A percentile compares a stretch with the other conserved stretches of the same genome.
These are phyloP conservation scores for Ochropacha duplaris DNA, from an alignment of 2,888 invertebrate genomes.

Conservation along the genomic window DNA sequence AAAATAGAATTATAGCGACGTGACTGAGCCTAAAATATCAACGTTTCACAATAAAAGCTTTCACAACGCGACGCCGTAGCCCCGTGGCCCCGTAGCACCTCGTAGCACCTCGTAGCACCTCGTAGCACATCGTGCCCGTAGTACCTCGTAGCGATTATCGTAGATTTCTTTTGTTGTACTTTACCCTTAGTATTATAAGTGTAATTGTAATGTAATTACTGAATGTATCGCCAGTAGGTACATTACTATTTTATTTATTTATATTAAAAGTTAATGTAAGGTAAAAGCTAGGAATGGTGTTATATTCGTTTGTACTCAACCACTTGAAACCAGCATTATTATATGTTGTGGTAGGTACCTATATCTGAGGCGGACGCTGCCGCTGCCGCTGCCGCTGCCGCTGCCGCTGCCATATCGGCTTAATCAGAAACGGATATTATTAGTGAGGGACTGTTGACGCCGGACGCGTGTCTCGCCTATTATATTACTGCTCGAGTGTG, in stretches of 20 bases:
- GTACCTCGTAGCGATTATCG: not conserved
- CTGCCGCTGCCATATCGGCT: too few relatives aligned
- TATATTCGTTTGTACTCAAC: not conserved
- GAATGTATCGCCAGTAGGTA: too few relatives aligned
- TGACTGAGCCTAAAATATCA: not conserved
- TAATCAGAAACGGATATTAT: not conserved
- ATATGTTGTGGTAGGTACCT: too few relatives aligned
- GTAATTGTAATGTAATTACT: too few relatives aligned
- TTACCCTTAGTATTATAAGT: too few relatives aligned
- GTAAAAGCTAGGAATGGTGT: too few relatives aligned
- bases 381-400: too few relatives aligned
- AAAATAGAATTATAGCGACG: not conserved
- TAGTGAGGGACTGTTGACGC: not conserved
- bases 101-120: not conserved
- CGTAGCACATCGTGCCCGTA: not conserved
- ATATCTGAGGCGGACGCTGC: not conserved
- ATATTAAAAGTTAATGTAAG: too few relatives aligned
- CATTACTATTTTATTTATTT: too few relatives aligned
- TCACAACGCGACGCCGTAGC: not conserved
- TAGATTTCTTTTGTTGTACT: too few relatives aligned
- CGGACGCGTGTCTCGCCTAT: not conserved
- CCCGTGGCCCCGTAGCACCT: not conserved
- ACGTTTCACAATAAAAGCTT: not conserved
- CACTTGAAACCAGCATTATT: not conserved
- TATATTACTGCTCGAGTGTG: not conserved